Evolutionary conservation across 2,797 vertebrate genomes (phyloP), one percentile per base, ranked within the genome.

Genomic region (Bradypodion pumilum): DNA sequence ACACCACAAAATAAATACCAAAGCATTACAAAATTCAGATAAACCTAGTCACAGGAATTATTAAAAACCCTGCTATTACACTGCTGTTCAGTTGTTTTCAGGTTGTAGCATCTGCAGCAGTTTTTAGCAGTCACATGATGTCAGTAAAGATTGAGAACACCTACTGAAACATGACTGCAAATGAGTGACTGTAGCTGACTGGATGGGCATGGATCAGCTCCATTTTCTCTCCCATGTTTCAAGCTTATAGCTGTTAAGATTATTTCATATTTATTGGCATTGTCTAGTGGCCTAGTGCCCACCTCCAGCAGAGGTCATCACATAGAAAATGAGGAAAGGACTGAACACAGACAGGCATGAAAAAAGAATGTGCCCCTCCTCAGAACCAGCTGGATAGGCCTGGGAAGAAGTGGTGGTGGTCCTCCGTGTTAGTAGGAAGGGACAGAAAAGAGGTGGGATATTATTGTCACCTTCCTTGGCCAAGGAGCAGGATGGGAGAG

Each of bases 1-100:
- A n/a, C n/a, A n/a, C n/a, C n/a, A n/a, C n/a, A n/a, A n/a, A n/a
- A n/a, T 80, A 80, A 84, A 69, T 72, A 62, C 70, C 32, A 89
- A 63, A 62, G 35, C 35, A 44, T 69, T 74, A 81, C 37, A 85
- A 93, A 74, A 16, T 84, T 86, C 77, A 91, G 78, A 86, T 88
- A 80, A 52, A 65, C 81, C 80, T 86, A 87, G 59, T 63, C 77
- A 90, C 19, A 74, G 76, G 25, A 83, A 78, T 1, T 35, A 19
- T n/a, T 21, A 21, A 12, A 59, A 46, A 15, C 1, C 29, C 16
- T 40, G 32, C 7, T 37, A 42, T 29, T 1, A 25, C 15, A 4
- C 77, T 77, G 21, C 40, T 21, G n/a, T 83, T 56, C 49, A 4
- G 40, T 52, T n/a, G 23, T 52, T 13, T 42, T 66, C 60, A 85